Evolutionary conservation across 1,140 invertebrate genomes (phyloP).

Genomic region (Drosophila biarmipes): DNA sequence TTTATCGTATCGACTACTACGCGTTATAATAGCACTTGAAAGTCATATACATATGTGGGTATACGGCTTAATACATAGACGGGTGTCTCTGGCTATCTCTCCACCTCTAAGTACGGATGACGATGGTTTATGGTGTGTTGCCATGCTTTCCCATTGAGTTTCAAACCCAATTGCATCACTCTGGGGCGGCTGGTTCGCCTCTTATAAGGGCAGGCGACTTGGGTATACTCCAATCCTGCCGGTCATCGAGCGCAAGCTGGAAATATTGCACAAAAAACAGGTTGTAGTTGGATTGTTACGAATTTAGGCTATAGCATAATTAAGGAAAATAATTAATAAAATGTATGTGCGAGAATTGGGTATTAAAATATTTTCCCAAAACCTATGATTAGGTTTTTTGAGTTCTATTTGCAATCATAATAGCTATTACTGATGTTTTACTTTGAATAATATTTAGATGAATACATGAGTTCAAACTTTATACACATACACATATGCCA

Average conservation of each 20-base stretch:
- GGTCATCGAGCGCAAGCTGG: neutral
- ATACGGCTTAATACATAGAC: slow-evolving; percentile 59
- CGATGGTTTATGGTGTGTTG: slow-evolving; percentile 16
- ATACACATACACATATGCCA: too few relatives aligned
- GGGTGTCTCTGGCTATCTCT: slow-evolving; percentile 8
- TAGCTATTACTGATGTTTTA: too few relatives aligned
- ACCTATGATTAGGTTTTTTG: too few relatives aligned
- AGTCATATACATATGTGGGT: slow-evolving; percentile 18
- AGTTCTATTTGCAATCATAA: too few relatives aligned
- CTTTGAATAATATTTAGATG: too few relatives aligned
- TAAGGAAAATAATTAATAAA: too few relatives aligned
- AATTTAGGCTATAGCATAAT: neutral
- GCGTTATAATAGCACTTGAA: slow-evolving; percentile 43
- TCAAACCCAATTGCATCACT: slow-evolving; percentile 51
- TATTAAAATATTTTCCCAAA: too few relatives aligned
- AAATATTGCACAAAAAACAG: neutral
- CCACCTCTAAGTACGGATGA: slow-evolving; percentile 2
- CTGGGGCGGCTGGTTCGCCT: slow-evolving; percentile 8
- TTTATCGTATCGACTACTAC: slow-evolving; percentile 25
- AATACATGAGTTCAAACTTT: too few relatives aligned
- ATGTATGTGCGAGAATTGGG: too few relatives aligned
- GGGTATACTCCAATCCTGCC: slow-evolving; percentile 4
- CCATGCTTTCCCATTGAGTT: slow-evolving; percentile 35
- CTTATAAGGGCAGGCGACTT: slow-evolving; percentile 33
- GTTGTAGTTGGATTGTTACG: neutral